A percentile compares a stretch with the other conserved stretches of the same genome.
Evolutionary conservation across 2,888 invertebrate species (phyloP).

Genomic region (Lasioglossum oenotherae): DNA sequence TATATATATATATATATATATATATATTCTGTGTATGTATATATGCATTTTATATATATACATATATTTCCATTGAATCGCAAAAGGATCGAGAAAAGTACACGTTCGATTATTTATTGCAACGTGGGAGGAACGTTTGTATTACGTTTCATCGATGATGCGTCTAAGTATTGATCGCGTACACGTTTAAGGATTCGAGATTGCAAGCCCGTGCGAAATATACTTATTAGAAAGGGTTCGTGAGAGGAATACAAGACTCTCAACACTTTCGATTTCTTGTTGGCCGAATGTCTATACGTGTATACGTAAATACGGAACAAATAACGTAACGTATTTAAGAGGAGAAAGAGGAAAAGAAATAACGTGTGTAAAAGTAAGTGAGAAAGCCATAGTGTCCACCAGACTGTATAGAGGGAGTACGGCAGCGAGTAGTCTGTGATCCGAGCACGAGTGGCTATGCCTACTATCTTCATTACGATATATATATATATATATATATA

Average conservation of each 20-base stretch:
- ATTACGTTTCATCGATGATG: slow-evolving; percentile 7
- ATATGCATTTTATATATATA: background rate
- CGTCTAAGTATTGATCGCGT: slow-evolving; percentile 28
- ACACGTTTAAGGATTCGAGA: slow-evolving; percentile 55
- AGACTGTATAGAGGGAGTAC: slow-evolving; percentile 80
- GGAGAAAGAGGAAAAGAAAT: slow-evolving; percentile 25
- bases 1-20: slow-evolving; percentile 21
- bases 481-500: slow-evolving; percentile 68
- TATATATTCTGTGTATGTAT: slow-evolving; percentile 7
- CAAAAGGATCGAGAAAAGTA: slow-evolving; percentile 15
- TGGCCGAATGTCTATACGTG: slow-evolving; percentile 69
- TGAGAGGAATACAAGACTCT: slow-evolving; percentile 26
- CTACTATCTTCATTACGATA: slow-evolving; percentile 83
- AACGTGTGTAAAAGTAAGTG: slow-evolving; percentile 64
- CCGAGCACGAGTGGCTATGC: slow-evolving; percentile 84
- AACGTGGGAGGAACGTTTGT: background rate
- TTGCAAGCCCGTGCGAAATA: slow-evolving; percentile 55
- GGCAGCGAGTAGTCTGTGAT: slow-evolving; percentile 84
- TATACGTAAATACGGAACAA: slow-evolving; percentile 65
- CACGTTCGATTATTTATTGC: slow-evolving; percentile 31
- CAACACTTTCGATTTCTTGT: slow-evolving; percentile 52
- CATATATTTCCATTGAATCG: slow-evolving; percentile 42
- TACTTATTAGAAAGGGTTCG: slow-evolving; percentile 36
- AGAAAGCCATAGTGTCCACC: slow-evolving; percentile 83
- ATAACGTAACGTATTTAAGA: slow-evolving; percentile 53